Evolutionary conservation across 2,797 vertebrate species (phyloP), one percentile per base, ranked within the genome.

Genomic region (Paratrypauchen microcephalus): DNA sequence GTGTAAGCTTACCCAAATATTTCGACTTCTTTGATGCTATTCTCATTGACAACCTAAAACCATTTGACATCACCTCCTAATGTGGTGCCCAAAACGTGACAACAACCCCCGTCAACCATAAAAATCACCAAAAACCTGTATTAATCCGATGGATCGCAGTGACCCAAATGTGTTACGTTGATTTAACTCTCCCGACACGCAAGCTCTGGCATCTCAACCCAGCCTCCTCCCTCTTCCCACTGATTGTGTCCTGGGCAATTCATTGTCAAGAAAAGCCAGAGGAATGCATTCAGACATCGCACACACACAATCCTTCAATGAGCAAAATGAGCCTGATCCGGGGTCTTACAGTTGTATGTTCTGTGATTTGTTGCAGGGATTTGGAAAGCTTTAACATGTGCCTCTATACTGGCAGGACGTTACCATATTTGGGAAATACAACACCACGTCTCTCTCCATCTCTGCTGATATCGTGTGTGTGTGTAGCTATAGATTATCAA

Each of bases 341-440:
- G 36, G 1, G 83, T 88, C 89, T 93, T 92, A 92, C 50, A 79
- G 57, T 82, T 85, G 88, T 91, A 81, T 92, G 87, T 89, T 92
- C 81, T 87, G 88, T 91, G 90, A 92, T 93, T 92, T 93, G 91
- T 91, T 76, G 75, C 79, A 80, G 88, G 88, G 91, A 88, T 92
- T 93, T 92, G 76, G 76, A 76, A 83, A 86, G 89, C 82, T 91
- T 91, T 90, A 81, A 81, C 86, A 70, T 89, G 86, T 83, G 90
- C 71, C 70, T 88, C 84, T 85, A 71, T 83, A 71, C 83, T 85
- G 78, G 82, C 81, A 74, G 84, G 86, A 77, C 71, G 83, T 89
- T 86, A 86, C 41, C 13, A 16, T 64, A 45, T 89, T 83, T 71
- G 87, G 86, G 83, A 73, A 77, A 70, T 77, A 83, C 72, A 52